A percentile compares a stretch with the other conserved stretches of the same genome.
These are phyloP conservation scores for Leptosomus discolor DNA, from an alignment of 2,113 vertebrate genomes.

Conservation along the genomic window DNA sequence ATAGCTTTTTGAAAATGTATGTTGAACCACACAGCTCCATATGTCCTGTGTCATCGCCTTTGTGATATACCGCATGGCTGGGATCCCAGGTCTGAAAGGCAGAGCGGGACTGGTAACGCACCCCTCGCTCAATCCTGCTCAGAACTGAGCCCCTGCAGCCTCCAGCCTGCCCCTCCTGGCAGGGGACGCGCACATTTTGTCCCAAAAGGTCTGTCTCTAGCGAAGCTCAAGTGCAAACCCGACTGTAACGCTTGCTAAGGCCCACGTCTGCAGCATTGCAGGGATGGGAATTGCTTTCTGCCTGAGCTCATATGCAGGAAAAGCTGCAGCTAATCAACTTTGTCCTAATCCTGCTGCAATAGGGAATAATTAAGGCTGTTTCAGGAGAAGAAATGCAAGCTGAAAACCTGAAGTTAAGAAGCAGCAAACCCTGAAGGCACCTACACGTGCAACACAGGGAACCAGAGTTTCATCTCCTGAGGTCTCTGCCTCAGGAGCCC, in stretches of 20 bases:
- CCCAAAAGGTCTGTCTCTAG: background rate
- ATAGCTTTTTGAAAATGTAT: background rate
- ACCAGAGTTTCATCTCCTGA: background rate
- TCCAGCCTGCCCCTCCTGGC: background rate
- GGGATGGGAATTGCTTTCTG: accelerated
- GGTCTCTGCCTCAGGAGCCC: accelerated
- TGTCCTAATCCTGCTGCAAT: background rate
- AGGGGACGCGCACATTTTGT: accelerated
- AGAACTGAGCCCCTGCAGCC: background rate
- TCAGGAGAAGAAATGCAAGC: background rate
- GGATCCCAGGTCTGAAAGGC: background rate
- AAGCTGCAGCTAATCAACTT: background rate
- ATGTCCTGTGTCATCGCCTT: background rate
- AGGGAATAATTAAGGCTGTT: background rate
- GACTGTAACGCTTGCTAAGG: too few species aligned
- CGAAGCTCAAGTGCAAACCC: background rate
- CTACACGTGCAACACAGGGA: too few species aligned
- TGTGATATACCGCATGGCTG: accelerated
- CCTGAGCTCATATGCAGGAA: background rate
- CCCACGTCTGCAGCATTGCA: accelerated
- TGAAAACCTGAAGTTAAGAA: background rate
- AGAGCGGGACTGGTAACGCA: accelerated
- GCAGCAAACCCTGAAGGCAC: background rate
- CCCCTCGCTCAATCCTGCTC: accelerated
- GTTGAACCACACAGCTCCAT: slow-evolving; percentile 10